Evolutionary conservation across 2,888 invertebrate species (phyloP).

Genomic region (Pseudeuparius sepicola): DNA sequence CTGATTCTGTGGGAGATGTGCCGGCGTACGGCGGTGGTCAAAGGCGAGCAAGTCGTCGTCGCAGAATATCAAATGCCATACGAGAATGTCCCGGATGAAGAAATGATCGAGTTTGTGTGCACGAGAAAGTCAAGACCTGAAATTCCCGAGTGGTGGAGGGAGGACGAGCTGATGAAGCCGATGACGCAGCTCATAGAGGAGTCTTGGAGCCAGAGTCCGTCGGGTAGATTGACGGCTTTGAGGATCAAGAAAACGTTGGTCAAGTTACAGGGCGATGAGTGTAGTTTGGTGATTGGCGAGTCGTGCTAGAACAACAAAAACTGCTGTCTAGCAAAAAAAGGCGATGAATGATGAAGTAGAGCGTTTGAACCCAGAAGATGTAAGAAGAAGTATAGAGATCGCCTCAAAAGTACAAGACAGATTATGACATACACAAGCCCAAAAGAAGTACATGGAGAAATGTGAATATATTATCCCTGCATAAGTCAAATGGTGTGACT

Average conservation of each 20-base stretch:
- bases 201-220: conserved; percentile 22
- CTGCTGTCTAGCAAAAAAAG: too few relatives aligned
- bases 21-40: conserved; percentile 9
- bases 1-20: conserved; percentile 23
- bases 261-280: too few relatives aligned
- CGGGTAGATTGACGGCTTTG: conserved; percentile 20
- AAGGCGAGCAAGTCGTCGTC: conserved; percentile 1
- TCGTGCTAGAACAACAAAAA: too few relatives aligned
- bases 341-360: too few relatives aligned
- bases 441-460: too few relatives aligned
- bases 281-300: too few relatives aligned
- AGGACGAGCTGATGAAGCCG: conserved; percentile 13
- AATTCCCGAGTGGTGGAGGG: conserved; percentile 18
- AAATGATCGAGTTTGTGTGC: conserved; percentile 18
- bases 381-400: too few relatives aligned
- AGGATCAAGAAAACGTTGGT: conserved; percentile 22
- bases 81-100: conserved; percentile 11
- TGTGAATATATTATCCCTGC: too few relatives aligned
- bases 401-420: too few relatives aligned
- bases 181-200: conserved; percentile 20
- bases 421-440: too few relatives aligned
- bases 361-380: too few relatives aligned
- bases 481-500: too few relatives aligned
- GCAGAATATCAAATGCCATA: conserved; percentile 19
- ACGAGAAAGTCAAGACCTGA: conserved; percentile 17